A percentile compares a stretch with the other conserved stretches of the same genome.
Evolutionary conservation across 2,113 vertebrate species (phyloP).

Genomic region (Picathartes gymnocephalus): DNA sequence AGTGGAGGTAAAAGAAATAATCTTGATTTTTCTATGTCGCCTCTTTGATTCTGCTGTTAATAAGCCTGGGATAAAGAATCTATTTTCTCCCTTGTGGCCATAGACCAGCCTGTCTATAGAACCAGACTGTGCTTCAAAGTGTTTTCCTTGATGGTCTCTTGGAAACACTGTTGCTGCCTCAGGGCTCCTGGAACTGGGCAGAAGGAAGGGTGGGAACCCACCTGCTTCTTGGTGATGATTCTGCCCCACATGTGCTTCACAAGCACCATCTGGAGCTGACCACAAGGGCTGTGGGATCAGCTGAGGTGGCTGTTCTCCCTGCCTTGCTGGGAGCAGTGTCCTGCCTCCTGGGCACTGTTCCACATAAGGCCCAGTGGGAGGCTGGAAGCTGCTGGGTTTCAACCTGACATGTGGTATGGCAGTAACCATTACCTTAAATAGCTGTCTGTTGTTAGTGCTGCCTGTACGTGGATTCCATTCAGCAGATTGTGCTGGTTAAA

Average conservation of each 20-base stretch:
- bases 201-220: background rate
- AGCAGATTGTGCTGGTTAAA: constrained; percentile 2
- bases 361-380: background rate
- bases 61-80: constrained; percentile 2
- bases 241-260: background rate
- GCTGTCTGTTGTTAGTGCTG: background rate
- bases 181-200: background rate
- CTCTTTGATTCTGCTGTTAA: constrained; percentile 8
- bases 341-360: background rate
- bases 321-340: background rate
- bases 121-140: background rate
- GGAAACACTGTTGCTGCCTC: background rate
- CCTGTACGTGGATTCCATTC: background rate
- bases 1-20: constrained; percentile 64
- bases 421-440: background rate
- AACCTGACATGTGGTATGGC: background rate
- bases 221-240: background rate
- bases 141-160: background rate
- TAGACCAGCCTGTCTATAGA: background rate
- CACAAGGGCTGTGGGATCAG: background rate
- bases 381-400: background rate
- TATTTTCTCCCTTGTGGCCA: background rate
- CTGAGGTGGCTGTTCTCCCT: background rate
- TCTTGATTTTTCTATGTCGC: background rate
- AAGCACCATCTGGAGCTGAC: background rate